phyloP scores from a whole-genome alignment of 2,888 invertebrate genomes.

The Agrotis clavis region DNA sequence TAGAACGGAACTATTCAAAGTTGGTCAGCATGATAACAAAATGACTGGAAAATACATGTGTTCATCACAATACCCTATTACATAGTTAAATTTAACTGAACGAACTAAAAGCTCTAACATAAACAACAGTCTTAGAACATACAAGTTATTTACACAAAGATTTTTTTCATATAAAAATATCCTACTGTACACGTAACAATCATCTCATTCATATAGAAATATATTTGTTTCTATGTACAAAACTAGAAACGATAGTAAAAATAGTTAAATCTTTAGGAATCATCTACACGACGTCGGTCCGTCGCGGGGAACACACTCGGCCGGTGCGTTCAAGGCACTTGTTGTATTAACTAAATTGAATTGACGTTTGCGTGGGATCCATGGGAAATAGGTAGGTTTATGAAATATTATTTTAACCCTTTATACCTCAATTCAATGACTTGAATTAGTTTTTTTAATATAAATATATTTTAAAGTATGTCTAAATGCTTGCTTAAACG shows the following conservation, averaged over 20 bases:
- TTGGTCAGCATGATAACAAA: slow-evolving; percentile 64
- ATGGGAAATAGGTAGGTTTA: not conserved
- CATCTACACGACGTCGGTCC: slow-evolving; percentile 72
- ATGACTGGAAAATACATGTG: slow-evolving; percentile 90
- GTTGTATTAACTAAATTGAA: slow-evolving; percentile 27
- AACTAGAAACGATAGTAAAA: slow-evolving; percentile 89
- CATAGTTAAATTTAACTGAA: slow-evolving; percentile 83
- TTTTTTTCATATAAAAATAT: slow-evolving; percentile 87
- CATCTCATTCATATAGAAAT: slow-evolving; percentile 87
- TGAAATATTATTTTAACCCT: not conserved
- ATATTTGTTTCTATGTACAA: slow-evolving; percentile 87
- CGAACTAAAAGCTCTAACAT: slow-evolving; percentile 90
- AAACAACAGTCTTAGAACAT: slow-evolving; percentile 91
- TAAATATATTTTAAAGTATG: slow-evolving; percentile 16
- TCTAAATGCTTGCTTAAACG: slow-evolving; percentile 13
- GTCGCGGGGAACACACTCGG: slow-evolving; percentile 74
- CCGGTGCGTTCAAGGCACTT: slow-evolving; percentile 69
- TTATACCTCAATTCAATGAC: slow-evolving; percentile 9
- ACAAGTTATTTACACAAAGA: slow-evolving; percentile 90
- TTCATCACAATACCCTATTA: slow-evolving; percentile 79
- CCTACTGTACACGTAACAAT: slow-evolving; percentile 90
- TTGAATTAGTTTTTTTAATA: slow-evolving; percentile 26
- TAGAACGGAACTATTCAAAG: slow-evolving; percentile 35
- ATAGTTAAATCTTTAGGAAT: slow-evolving; percentile 89
- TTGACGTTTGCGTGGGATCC: slow-evolving; percentile 35